Evolutionary conservation across 2,797 vertebrate species (phyloP).

Genomic region (Rhinophrynus dorsalis): DNA sequence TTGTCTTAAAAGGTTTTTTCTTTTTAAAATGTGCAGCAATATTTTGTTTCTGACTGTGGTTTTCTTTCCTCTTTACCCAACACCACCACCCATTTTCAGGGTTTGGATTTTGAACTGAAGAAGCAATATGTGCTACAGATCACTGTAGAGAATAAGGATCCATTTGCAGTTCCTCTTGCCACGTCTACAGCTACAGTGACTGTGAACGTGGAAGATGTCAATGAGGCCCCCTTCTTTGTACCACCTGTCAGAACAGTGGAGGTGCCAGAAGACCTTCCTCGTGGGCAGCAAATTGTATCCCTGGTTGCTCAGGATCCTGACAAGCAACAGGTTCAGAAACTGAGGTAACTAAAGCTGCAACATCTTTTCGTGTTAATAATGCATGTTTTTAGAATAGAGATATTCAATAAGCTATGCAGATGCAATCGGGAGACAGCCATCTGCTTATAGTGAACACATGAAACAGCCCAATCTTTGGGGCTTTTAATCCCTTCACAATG

Average conservation of each 20-base stretch:
- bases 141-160: constrained; percentile 73
- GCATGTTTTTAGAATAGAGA: too few relatives aligned
- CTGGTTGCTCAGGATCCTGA: constrained; percentile 84
- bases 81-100: too few relatives aligned
- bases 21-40: too few relatives aligned
- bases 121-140: constrained; percentile 69
- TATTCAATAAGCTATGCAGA: too few relatives aligned
- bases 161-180: constrained; percentile 62
- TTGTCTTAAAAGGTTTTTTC: too few relatives aligned
- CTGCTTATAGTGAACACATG: too few relatives aligned
- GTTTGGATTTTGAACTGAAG: constrained; percentile 80
- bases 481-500: too few relatives aligned
- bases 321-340: constrained; percentile 69
- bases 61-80: not conserved
- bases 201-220: constrained; percentile 77
- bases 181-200: constrained; percentile 79
- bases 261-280: constrained; percentile 63
- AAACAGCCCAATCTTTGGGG: too few relatives aligned
- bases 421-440: too few relatives aligned
- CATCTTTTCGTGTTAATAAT: too few relatives aligned
- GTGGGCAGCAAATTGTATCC: constrained; percentile 50
- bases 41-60: too few relatives aligned
- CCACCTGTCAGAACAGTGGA: constrained; percentile 55
- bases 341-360: constrained; percentile 77
- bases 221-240: constrained; percentile 81